phyloP scores from a whole-genome alignment of 2,888 invertebrate species.

The Cristatella mucedo region DNA sequence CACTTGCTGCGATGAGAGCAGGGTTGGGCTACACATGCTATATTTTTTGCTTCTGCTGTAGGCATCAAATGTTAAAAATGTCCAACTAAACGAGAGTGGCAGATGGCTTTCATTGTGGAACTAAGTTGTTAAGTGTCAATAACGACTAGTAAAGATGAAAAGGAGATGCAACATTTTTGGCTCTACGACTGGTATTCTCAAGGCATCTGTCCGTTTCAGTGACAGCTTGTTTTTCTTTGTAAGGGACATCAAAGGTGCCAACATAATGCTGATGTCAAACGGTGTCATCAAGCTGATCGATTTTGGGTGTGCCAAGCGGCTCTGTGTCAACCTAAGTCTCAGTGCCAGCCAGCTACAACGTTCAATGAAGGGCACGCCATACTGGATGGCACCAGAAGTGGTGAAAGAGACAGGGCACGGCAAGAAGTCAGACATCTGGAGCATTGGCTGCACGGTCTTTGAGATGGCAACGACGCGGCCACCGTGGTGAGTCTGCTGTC shows the following conservation, averaged over 20 bases:
- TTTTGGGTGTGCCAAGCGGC: constrained; percentile 39
- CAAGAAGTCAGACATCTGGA: constrained; percentile 39
- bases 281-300: constrained; percentile 39
- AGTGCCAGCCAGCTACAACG: constrained; percentile 29
- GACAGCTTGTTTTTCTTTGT: constrained; percentile 11
- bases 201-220: too few relatives aligned
- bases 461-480: constrained; percentile 38
- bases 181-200: too few relatives aligned
- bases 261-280: constrained; percentile 38
- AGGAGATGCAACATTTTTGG: too few relatives aligned
- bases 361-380: constrained; percentile 38
- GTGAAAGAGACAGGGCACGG: constrained; percentile 37
- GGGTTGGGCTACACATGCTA: too few relatives aligned
- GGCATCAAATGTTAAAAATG: too few relatives aligned
- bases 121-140: too few relatives aligned
- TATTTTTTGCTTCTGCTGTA: too few relatives aligned
- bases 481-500: constrained; percentile 25
- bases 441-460: constrained; percentile 37
- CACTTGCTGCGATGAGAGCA: too few relatives aligned
- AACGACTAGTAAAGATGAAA: too few relatives aligned
- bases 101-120: too few relatives aligned
- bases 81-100: too few relatives aligned
- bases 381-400: constrained; percentile 40
- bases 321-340: constrained; percentile 31
- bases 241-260: constrained; percentile 39